phyloP scores from a whole-genome alignment of 2,888 invertebrate genomes.

The Conchocele bisecta region DNA sequence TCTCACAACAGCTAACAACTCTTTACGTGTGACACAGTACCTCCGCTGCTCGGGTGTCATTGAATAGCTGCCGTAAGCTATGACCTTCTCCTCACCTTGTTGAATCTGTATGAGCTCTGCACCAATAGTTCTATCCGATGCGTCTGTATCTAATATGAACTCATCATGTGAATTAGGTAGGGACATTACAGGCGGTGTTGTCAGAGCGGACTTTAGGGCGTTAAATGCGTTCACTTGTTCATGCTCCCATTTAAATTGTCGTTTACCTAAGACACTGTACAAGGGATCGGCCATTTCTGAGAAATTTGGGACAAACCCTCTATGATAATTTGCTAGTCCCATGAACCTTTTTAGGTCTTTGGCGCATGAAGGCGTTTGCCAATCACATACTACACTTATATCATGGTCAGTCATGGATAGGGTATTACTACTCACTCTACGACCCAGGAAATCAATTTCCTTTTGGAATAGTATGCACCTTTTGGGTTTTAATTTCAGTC shows the following conservation, averaged over 20 bases:
- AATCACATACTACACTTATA: not conserved
- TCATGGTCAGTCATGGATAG: too few relatives aligned
- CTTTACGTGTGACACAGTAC: constrained; percentile 47
- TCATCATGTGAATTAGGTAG: constrained; percentile 27
- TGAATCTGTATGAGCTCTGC: constrained; percentile 50
- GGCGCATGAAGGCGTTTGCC: not conserved
- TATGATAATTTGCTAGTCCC: constrained; percentile 45
- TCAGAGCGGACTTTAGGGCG: constrained; percentile 12
- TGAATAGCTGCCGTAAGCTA: too few relatives aligned
- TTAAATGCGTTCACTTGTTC: constrained; percentile 13
- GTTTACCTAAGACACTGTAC: constrained; percentile 27
- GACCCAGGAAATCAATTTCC: too few relatives aligned
- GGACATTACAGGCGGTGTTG: constrained; percentile 29
- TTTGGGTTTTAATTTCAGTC: too few relatives aligned
- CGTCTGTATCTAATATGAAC: constrained; percentile 32
- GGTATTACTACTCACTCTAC: too few relatives aligned
- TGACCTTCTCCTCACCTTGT: constrained; percentile 41
- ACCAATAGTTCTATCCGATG: too few relatives aligned
- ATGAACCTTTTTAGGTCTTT: constrained; percentile 40
- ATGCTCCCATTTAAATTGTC: constrained; percentile 15
- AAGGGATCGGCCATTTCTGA: constrained; percentile 20
- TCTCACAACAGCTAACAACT: constrained; percentile 36
- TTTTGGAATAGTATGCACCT: too few relatives aligned
- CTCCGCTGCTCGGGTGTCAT: constrained; percentile 28
- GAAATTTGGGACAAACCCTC: constrained; percentile 26